Evolutionary conservation across 2,113 vertebrate genomes (phyloP).

Genomic region (Elephas maximus): DNA sequence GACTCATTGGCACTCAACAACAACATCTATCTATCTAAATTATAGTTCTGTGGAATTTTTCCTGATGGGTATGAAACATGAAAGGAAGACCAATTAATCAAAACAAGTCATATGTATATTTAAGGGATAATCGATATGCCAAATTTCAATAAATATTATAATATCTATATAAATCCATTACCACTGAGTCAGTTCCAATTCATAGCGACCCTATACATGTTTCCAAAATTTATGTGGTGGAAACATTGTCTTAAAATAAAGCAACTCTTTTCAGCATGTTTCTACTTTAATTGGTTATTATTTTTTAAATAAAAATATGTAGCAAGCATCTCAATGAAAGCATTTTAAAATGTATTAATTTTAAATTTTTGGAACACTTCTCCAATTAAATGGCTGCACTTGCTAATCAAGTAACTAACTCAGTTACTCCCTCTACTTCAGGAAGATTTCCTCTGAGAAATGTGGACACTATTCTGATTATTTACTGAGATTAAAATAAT

Average conservation of each 20-base stretch:
- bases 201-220: not conserved
- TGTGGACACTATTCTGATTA: not conserved
- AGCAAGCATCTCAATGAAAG: not conserved
- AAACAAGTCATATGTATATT: not conserved
- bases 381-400: not conserved
- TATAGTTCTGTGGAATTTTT: not conserved
- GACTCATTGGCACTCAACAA: too few relatives aligned
- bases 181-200: too few relatives aligned
- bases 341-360: not conserved
- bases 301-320: not conserved
- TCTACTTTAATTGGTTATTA: not conserved
- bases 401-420: not conserved
- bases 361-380: not conserved
- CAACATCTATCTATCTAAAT: not conserved
- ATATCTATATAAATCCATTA: not conserved
- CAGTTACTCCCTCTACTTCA: not conserved
- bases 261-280: not conserved
- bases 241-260: conserved; percentile 19
- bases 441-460: not conserved
- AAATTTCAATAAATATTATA: not conserved
- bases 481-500: not conserved
- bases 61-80: not conserved
- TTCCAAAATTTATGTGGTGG: not conserved
- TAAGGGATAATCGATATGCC: not conserved
- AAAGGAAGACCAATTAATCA: not conserved